Evolutionary conservation across 2,113 vertebrate species (phyloP), one percentile per base, ranked within the genome.

Genomic region (Ondatra zibethicus): DNA sequence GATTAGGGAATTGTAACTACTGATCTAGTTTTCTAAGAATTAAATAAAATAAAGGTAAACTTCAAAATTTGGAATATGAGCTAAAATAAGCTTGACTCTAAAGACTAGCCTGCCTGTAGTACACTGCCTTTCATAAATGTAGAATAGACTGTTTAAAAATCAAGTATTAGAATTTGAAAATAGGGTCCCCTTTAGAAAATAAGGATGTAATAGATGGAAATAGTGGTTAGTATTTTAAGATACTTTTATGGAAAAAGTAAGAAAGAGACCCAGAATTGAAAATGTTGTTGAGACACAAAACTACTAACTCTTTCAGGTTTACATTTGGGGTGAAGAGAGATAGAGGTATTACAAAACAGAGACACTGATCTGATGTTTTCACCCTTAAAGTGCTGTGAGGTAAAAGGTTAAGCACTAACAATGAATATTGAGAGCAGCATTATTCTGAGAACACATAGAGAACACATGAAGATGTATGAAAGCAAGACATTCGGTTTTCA

Each of bases 241-340:
- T 85, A 61, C n/a, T n/a, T 78, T 65, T 12, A 25, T 14, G 66
- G 6, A 45, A 52, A 88, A 91, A 73, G 88, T 47, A 10, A 50
- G 4, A 21, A 25, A 82, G 27, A 65, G 27, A 27, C 63, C 58
- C 1, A 55, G 39, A 82, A 55, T 0, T 1, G 17, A 9, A 27
- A 7, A 72, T 45, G 0, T 0, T 47, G 16, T 61, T n/a, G 17
- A 65, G 39, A 87, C 27, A 19, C 11, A n/a, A 3, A 36, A 21
- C 10, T 52, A 47, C 10, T 27, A n/a, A 92, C 12, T 72, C 52
- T 52, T 73, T 82, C 63, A 39, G 58, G 16, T 68, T 23, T 52
- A 23, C 52, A 3, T n/a, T 10, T 65, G 7, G 0, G 2, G 17
- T 75, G 4, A 4, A 1, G 36, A 17, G 72, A 5, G 8, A n/a